A percentile compares a stretch with the other conserved stretches of the same genome.
These are phyloP conservation scores for Melanerpes aurifrons DNA, from an alignment of 2,113 vertebrate genomes.

Conservation along the genomic window DNA sequence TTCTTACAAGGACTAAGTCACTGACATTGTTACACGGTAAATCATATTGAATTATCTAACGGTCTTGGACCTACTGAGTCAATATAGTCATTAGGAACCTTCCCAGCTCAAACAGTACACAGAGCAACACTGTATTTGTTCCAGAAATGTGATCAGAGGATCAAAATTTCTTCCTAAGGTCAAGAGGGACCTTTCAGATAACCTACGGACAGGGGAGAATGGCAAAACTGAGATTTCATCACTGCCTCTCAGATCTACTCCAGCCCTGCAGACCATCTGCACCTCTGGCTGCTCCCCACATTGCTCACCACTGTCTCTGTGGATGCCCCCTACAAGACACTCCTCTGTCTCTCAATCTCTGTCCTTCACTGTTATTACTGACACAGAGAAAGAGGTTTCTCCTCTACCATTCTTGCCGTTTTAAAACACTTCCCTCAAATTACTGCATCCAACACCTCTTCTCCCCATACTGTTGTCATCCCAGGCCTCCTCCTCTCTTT, in stretches of 20 bases:
- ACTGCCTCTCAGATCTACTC: not conserved
- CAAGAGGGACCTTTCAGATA: not conserved
- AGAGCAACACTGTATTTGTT: not conserved
- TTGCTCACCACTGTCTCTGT: not conserved
- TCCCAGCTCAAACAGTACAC: not conserved
- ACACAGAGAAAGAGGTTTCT: not conserved
- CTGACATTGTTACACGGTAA: not conserved
- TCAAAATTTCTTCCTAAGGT: not conserved
- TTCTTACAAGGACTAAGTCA: not conserved
- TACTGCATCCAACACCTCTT: not conserved
- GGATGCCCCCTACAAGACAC: not conserved
- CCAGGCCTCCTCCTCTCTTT: not conserved
- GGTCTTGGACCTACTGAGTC: not conserved
- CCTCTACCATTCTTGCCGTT: not conserved
- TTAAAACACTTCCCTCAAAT: not conserved
- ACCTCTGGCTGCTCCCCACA: not conserved
- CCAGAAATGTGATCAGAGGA: accelerated
- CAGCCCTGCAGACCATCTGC: not conserved
- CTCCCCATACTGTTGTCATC: not conserved
- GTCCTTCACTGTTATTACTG: not conserved
- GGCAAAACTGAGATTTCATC: not conserved
- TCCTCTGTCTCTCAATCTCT: not conserved
- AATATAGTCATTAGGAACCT: not conserved
- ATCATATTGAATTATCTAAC: not conserved
- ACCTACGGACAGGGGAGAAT: not conserved